Base-by-base conservation (phyloP, 2,888 invertebrate species). In the Lomographa bimaculata region DNA sequence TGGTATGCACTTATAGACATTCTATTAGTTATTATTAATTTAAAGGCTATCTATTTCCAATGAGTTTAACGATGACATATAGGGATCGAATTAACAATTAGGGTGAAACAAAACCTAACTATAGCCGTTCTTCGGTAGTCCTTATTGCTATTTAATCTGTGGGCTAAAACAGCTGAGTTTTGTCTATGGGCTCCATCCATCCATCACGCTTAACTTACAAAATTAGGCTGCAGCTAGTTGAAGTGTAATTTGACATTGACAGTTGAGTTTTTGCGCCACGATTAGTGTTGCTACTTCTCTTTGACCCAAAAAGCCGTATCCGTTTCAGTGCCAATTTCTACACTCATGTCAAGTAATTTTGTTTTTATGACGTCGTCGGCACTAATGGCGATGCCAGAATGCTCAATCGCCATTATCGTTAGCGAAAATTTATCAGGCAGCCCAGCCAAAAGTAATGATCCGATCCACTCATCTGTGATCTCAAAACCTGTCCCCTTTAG, bases 401-500 rank as follows among this genome's bases (percentile, higher is more conserved):
- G 23, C 6, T 23, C 23, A 5, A 23, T 23, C n/a, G 10, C 23
- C 23, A 14, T 14, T 14, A 14, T 14, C 14, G 4, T 14, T 2
- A 4, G 14, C 14, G 14, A 14, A 14, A 14, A 14, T 4, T 14
- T 14, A 14, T 14, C 14, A n/a, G n/a, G n/a, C n/a, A n/a, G n/a
- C n/a, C n/a, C n/a, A n/a, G n/a, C 14, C 8, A 12, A 9, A 5
- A 27, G 12, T 14, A 27, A 9, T 2, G 14, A 27, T 6, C 27
- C 27, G 12, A 16, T 27, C 14, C 11, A 27, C 7, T 27, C 14
- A 14, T 27, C 27, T 11, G 6, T 12, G 2, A 27, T 27, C 9
- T 27, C 16, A 16, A 27, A 27, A 3, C 27, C 27, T 12, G 27
- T 27, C 6, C 12, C 14, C n/a, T 8, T 27, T 8, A 16, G 12